Base-by-base conservation (phyloP, 1,140 invertebrate species). In the Heliconius eleuchia region DNA sequence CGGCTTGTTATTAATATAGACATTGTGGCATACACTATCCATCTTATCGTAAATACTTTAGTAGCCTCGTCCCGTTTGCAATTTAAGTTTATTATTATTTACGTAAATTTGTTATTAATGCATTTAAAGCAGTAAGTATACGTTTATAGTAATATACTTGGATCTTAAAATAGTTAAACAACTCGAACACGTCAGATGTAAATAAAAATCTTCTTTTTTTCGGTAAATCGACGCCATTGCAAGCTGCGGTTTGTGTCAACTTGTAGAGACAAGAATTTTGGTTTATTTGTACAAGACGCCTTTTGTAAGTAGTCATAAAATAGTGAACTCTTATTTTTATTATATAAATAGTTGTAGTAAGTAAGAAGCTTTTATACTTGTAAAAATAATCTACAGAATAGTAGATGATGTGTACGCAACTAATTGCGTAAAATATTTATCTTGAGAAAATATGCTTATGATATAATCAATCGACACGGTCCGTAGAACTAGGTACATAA, bases 1-100 rank as follows among this genome's bases (percentile, higher is more conserved):
- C 81, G 71, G 57, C 30, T 71, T 74, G 75, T 86, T 85, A 84
- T 84, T 83, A 84, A 77, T 82, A 80, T 73, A 78, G 80, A 82
- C 82, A 74, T 77, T 66, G 66, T 71, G 74, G 77, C 76, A 74
- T 78, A 73, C 66, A 70, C 50, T 75, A 73, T 80, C 78, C 76
- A 50, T 73, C 73, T 50, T 74, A 57, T 60, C 77, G 57, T 81
- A 84, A 84, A 82, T 82, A 78, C 76, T 83, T 81, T 76, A 71
- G 23, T 34, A 73, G 71, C 57, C 19, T 30, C 52, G 60, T 66
- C 11, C 18, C 34, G 11, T 19, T 52, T 72, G 30, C 39, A 18
- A 23, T 76, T 71, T 16, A 30, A 52, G 13, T 34, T 71, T 71
- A 50, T 30, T 71, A 27, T 50, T 50, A 37, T 57, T 37, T 57